Percentiles rank a stretch among this genome's conserved stretches.
Conservation (phyloP, 2,888 invertebrate species). For the Ennomos erosarius region DNA sequence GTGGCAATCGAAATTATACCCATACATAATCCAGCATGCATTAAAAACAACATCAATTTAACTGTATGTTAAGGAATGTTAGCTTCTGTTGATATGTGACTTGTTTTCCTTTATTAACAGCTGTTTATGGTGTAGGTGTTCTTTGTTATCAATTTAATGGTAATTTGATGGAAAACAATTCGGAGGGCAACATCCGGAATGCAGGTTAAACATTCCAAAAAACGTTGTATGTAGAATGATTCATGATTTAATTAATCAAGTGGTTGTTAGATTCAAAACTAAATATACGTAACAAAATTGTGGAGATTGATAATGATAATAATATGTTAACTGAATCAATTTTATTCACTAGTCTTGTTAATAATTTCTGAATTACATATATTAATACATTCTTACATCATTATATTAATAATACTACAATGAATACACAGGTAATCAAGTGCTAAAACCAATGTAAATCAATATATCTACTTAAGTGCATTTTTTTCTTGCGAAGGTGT, state of each 20-base stretch:
- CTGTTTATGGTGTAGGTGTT: slow-evolving; percentile 37
- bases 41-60: not conserved
- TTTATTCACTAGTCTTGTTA: no score
- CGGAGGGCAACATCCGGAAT: slow-evolving; percentile 10
- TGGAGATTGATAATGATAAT: no score
- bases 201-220: not conserved
- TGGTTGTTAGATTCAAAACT: no score
- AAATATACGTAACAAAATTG: no score
- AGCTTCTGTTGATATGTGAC: slow-evolving; percentile 6
- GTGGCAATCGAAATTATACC: slow-evolving; percentile 23
- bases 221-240: not conserved
- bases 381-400: no score
- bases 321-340: no score
- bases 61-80: not conserved
- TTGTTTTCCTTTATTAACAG: slow-evolving; percentile 42
- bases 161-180: slow-evolving; percentile 4
- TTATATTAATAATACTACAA: no score
- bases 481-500: no score
- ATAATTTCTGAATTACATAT: no score
- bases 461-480: no score
- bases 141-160: slow-evolving; percentile 32
- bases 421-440: no score
- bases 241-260: not conserved
- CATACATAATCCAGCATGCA: not conserved
- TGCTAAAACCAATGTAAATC: no score